Evolutionary conservation across 2,888 invertebrate species (phyloP).

Genomic region (Dicroscelio sp.): DNA sequence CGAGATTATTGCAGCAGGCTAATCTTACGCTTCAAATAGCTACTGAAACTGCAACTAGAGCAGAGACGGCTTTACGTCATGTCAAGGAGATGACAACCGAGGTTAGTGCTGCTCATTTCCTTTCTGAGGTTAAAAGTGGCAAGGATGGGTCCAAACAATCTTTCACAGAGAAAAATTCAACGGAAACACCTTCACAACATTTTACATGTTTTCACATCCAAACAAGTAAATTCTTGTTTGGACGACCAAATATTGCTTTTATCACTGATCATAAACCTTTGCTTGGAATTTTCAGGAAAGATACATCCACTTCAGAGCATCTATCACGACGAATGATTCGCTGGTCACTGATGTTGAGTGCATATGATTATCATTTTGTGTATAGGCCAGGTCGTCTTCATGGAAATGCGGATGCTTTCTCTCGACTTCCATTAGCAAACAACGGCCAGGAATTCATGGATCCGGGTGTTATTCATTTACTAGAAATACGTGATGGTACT

Average conservation of each 20-base stretch:
- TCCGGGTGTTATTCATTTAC: no score
- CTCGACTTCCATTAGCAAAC: no score
- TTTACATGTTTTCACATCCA: conserved; percentile 10
- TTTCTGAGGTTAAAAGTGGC: neutral
- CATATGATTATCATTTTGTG: conserved; percentile 40
- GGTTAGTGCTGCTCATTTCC: neutral
- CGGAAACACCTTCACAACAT: neutral
- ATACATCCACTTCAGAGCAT: conserved; percentile 36
- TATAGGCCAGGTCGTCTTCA: no score
- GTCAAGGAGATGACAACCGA: neutral
- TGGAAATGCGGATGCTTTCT: no score
- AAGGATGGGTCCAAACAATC: neutral
- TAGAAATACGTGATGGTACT: no score
- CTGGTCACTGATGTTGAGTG: conserved; percentile 26
- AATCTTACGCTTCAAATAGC: neutral
- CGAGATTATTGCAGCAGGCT: neutral
- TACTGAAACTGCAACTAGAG: neutral
- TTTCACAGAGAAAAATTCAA: neutral
- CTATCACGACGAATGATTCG: conserved; percentile 38
- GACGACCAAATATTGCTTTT: conserved; percentile 85
- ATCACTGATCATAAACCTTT: conserved; percentile 90
- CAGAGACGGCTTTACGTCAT: neutral
- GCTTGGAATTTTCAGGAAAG: no score
- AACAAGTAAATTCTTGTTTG: conserved; percentile 83
- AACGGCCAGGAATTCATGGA: no score